A percentile compares a stretch with the other conserved stretches of the same genome.
Evolutionary conservation across 2,797 vertebrate genomes (phyloP).

Genomic region (Choloepus didactylus): DNA sequence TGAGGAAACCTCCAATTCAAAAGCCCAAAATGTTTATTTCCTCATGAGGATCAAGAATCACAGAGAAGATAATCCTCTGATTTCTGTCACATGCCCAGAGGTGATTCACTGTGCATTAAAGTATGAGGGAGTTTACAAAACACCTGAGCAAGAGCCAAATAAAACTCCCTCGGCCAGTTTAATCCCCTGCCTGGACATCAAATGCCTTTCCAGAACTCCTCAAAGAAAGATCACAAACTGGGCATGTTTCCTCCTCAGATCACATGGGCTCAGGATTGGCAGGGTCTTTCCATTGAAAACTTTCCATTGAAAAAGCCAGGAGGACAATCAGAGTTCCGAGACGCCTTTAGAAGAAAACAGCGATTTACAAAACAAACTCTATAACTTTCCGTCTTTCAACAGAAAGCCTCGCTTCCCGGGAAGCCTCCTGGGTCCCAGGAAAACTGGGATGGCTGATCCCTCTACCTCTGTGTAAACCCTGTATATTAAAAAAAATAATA

Average conservation of each 20-base stretch:
- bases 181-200: neutral
- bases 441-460: neutral
- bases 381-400: neutral
- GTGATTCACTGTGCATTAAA: neutral
- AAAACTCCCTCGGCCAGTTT: neutral
- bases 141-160: neutral
- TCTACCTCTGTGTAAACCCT: neutral
- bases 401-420: neutral
- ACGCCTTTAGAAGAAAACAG: neutral
- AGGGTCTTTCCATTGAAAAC: neutral
- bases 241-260: neutral
- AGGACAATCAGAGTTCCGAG: neutral
- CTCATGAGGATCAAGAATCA: neutral
- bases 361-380: neutral
- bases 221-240: neutral
- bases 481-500: neutral
- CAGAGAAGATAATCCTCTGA: fast-evolving
- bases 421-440: neutral
- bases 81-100: neutral
- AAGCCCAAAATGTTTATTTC: neutral
- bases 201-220: neutral
- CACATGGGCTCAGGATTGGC: neutral
- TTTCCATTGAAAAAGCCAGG: neutral
- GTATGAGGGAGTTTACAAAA: neutral
- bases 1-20: neutral